Evolutionary conservation across 2,797 vertebrate species (phyloP).

Genomic region (Borostomias antarcticus): DNA sequence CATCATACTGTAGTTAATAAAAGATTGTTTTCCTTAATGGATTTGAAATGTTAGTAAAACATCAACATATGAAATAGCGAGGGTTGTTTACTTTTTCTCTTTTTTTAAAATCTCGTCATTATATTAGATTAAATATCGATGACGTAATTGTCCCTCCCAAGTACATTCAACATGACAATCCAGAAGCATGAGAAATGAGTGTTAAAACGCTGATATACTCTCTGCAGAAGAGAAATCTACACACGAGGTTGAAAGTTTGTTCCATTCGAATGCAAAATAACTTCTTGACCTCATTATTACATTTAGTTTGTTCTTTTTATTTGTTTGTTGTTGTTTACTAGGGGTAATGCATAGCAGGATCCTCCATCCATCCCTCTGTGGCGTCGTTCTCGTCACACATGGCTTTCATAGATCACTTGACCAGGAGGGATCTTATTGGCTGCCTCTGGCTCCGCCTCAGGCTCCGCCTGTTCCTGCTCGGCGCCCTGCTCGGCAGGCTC

Average conservation of each 20-base stretch:
- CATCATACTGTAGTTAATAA: conserved; percentile 5
- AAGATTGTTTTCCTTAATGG: background rate
- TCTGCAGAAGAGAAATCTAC: background rate
- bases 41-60: background rate
- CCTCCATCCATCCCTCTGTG: conserved; percentile 30
- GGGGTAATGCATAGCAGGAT: conserved; percentile 84
- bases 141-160: conserved; percentile 15
- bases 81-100: background rate
- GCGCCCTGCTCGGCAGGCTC: conserved; percentile 34
- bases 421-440: conserved; percentile 42
- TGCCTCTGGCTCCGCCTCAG: background rate
- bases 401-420: conserved; percentile 93
- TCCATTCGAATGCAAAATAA: conserved; percentile 31
- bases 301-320: background rate
- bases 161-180: conserved; percentile 66
- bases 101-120: conserved; percentile 13
- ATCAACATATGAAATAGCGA: background rate
- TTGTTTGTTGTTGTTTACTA: background rate
- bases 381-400: conserved; percentile 79
- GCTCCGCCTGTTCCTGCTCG: conserved; percentile 39
- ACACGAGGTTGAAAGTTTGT: conserved; percentile 13
- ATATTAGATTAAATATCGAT: conserved; percentile 56
- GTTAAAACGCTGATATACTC: conserved; percentile 23
- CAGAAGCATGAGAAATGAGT: conserved; percentile 30
- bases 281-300: conserved; percentile 34